These are phyloP conservation scores for Andrena cerasifolii DNA, from an alignment of 1,140 invertebrate genomes.

Conservation along the genomic window DNA sequence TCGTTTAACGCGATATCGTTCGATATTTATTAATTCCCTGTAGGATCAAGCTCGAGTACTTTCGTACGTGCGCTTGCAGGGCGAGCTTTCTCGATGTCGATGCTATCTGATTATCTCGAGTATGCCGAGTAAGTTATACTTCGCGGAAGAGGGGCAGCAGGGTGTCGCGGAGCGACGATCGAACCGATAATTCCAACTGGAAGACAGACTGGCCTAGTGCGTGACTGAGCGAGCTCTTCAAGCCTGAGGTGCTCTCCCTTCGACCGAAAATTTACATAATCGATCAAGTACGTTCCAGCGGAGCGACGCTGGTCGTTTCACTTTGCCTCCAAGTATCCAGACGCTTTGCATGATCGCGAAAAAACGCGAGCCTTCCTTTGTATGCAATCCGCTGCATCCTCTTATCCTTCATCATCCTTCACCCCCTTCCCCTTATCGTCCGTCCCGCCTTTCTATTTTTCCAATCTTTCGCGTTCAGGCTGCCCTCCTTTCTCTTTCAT, in stretches of 20 bases:
- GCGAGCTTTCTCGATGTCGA: not conserved
- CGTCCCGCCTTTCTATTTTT: not conserved
- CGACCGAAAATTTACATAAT: constrained; percentile 47
- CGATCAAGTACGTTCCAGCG: constrained; percentile 42
- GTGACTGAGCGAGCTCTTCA: constrained; percentile 30
- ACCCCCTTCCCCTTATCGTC: not conserved
- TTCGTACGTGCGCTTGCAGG: constrained; percentile 13
- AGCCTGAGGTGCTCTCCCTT: constrained; percentile 30
- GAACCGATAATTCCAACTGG: constrained; percentile 28
- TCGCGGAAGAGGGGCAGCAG: not conserved
- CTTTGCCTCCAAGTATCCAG: constrained; percentile 14
- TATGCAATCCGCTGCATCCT: constrained; percentile 35
- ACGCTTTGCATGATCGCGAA: constrained; percentile 44
- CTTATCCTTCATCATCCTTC: constrained; percentile 24
- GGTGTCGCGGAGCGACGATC: not conserved
- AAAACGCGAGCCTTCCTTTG: constrained; percentile 34
- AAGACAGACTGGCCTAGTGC: constrained; percentile 14
- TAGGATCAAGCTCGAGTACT: not conserved
- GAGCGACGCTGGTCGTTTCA: constrained; percentile 31
- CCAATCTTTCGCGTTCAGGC: not conserved
- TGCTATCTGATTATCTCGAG: not conserved
- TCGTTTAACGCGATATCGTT: constrained; percentile 31
- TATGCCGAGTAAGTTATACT: not conserved
- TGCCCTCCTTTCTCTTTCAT: not conserved
- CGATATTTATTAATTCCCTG: constrained; percentile 28